Conservation (phyloP, 2,113 vertebrate species). For the Sebastes schlegelii region DNA sequence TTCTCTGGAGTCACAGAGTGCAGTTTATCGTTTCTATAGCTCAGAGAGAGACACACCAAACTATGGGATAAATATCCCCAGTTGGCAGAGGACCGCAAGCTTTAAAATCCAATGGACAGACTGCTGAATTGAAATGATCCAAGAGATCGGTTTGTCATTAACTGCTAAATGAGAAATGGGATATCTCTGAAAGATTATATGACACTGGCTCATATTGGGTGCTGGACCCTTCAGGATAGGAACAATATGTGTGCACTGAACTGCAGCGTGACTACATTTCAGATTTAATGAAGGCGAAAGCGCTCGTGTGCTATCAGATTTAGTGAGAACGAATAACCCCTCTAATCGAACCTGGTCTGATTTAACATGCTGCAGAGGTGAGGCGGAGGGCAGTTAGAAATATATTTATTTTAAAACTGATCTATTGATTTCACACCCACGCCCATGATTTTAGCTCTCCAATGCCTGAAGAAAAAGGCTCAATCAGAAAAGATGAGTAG, state of each 20-base stretch:
- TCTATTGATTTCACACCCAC: constrained; percentile 46
- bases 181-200: constrained; percentile 50
- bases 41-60: neutral
- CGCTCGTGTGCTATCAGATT: constrained; percentile 43
- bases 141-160: constrained; percentile 50
- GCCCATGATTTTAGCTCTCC: neutral
- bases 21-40: neutral
- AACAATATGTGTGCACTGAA: constrained; percentile 55
- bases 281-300: constrained; percentile 60
- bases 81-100: neutral
- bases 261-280: constrained; percentile 51
- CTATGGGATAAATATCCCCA: constrained; percentile 29
- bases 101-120: constrained; percentile 47
- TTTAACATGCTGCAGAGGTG: constrained; percentile 22
- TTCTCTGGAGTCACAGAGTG: neutral
- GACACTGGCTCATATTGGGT: constrained; percentile 14
- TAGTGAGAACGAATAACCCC: constrained; percentile 43
- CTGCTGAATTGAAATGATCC: constrained; percentile 52
- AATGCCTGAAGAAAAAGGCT: neutral
- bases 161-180: constrained; percentile 55
- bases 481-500: constrained; percentile 1
- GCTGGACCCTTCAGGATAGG: constrained; percentile 30
- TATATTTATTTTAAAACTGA: constrained; percentile 40
- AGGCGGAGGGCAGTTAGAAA: constrained; percentile 28
- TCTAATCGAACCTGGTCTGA: constrained; percentile 37